phyloP scores from a whole-genome alignment of 1,140 invertebrate species.

The Drosophila oshimai region DNA sequence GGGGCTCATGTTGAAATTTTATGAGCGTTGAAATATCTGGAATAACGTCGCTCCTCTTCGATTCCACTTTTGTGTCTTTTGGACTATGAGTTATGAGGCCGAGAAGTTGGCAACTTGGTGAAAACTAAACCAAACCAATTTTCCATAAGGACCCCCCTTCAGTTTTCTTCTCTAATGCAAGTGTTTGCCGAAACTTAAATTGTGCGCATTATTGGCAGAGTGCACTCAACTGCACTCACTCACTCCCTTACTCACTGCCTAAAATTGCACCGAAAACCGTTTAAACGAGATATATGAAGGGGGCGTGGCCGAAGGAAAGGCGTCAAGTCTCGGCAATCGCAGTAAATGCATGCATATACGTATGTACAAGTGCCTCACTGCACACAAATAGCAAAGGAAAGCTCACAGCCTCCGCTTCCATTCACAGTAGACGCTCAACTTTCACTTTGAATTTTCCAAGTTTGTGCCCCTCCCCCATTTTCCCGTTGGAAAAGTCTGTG shows the following conservation, averaged over 20 bases:
- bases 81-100: constrained; percentile 46
- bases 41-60: constrained; percentile 20
- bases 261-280: constrained; percentile 70
- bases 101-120: constrained; percentile 28
- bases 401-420: constrained; percentile 17
- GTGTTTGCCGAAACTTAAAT: constrained; percentile 70
- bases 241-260: constrained; percentile 44
- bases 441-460: constrained; percentile 78
- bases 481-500: constrained; percentile 16
- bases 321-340: constrained; percentile 58
- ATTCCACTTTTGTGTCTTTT: constrained; percentile 28
- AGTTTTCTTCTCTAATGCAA: constrained; percentile 41
- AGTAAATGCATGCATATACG: constrained; percentile 32
- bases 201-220: constrained; percentile 80
- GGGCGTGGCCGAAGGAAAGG: constrained; percentile 15
- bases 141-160: constrained; percentile 23
- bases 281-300: constrained; percentile 36
- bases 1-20: constrained; percentile 23
- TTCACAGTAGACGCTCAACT: constrained; percentile 56
- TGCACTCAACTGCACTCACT: constrained; percentile 64
- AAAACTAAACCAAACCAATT: constrained; percentile 26
- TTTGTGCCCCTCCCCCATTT: constrained; percentile 37
- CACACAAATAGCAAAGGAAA: constrained; percentile 48
- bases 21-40: constrained; percentile 22
- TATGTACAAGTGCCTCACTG: constrained; percentile 46